phyloP scores from a whole-genome alignment of 2,113 vertebrate genomes.

The Leptocoma aspasia region DNA sequence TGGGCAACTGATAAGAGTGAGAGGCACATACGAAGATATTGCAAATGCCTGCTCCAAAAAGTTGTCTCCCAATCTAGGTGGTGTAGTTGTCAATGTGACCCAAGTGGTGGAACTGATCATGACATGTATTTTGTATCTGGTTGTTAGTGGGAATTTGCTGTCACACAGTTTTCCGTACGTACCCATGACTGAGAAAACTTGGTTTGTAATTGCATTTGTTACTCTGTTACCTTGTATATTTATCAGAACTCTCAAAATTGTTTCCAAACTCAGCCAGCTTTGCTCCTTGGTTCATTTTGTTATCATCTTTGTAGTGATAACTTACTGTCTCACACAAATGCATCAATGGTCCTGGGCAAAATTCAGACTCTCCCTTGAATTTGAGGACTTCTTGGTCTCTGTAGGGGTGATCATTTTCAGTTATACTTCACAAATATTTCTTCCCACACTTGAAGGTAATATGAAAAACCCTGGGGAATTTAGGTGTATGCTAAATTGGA shows the following conservation, averaged over 20 bases:
- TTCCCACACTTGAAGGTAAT: constrained; percentile 78
- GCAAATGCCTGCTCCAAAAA: constrained; percentile 72
- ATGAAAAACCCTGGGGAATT: constrained; percentile 77
- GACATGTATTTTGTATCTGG: constrained; percentile 82
- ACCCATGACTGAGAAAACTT: constrained; percentile 68
- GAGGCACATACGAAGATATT: constrained; percentile 76
- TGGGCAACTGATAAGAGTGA: constrained; percentile 61
- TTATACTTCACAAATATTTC: constrained; percentile 85
- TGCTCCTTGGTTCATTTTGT: constrained; percentile 80
- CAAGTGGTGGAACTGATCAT: constrained; percentile 80
- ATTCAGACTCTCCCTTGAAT: constrained; percentile 70
- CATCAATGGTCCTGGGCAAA: constrained; percentile 73
- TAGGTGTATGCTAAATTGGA: constrained; percentile 74
- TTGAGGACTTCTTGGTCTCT: constrained; percentile 79
- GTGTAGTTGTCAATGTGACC: constrained; percentile 66
- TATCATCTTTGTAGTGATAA: constrained; percentile 75
- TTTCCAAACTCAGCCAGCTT: constrained; percentile 78
- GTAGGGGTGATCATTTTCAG: constrained; percentile 84
- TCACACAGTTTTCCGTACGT: constrained; percentile 70
- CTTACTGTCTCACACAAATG: constrained; percentile 74
- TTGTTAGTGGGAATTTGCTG: constrained; percentile 77
- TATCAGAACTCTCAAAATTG: constrained; percentile 77
- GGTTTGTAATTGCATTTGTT: constrained; percentile 72
- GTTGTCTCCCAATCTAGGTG: constrained; percentile 68
- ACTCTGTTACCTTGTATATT: constrained; percentile 75